phyloP scores from a whole-genome alignment of 2,888 invertebrate genomes.

The Urechis unicinctus region DNA sequence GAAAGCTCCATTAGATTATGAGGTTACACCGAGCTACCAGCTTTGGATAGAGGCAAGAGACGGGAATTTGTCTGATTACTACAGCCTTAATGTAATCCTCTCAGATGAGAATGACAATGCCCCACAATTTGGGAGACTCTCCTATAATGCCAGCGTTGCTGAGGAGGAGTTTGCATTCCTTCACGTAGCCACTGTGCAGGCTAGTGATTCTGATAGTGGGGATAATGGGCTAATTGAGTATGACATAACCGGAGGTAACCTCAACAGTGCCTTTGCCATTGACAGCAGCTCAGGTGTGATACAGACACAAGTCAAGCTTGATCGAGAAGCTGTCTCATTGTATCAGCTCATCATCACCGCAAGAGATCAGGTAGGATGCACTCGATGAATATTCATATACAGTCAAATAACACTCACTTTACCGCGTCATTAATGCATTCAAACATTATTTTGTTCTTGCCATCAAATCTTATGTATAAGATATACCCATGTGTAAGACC shows the following conservation, averaged over 20 bases:
- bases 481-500: too few species aligned
- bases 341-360: conserved; percentile 82
- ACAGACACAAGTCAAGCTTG: conserved; percentile 54
- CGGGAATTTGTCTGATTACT: conserved; percentile 23
- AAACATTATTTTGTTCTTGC: too few species aligned
- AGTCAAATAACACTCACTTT: too few species aligned
- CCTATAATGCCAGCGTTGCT: conserved; percentile 77
- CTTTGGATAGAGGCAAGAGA: conserved; percentile 78
- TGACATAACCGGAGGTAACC: conserved; percentile 8
- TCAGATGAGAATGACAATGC: conserved; percentile 89
- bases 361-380: conserved; percentile 62
- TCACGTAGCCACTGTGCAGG: conserved; percentile 79
- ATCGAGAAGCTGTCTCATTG: conserved; percentile 83
- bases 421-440: too few species aligned
- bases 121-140: conserved; percentile 67
- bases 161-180: conserved; percentile 54
- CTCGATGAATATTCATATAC: too few species aligned
- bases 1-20: conserved; percentile 76
- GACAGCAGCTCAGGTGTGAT: conserved; percentile 16
- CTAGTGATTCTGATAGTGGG: conserved; percentile 62
- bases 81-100: conserved; percentile 69
- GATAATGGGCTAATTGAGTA: conserved; percentile 63
- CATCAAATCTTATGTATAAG: too few species aligned
- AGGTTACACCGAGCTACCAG: conserved; percentile 76
- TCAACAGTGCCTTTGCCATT: conserved; percentile 14